These are phyloP conservation scores for Drosophila melanica DNA, from an alignment of 1,140 invertebrate species.

Conservation along the genomic window DNA sequence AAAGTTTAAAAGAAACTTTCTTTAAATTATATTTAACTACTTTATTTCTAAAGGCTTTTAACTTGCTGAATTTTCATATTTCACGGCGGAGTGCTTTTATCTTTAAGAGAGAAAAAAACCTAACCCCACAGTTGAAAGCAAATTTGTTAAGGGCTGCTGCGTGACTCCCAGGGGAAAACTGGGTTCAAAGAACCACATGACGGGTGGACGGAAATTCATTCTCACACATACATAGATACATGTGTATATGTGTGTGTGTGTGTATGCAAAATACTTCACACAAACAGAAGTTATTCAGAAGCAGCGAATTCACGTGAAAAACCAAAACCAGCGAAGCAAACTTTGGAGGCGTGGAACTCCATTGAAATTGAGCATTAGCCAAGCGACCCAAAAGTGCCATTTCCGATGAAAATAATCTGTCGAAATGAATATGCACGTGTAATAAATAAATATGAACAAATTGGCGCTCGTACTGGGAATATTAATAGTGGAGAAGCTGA, in stretches of 20 bases:
- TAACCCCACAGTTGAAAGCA: not conserved
- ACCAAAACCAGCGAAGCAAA: slow-evolving; percentile 25
- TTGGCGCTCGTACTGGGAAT: slow-evolving; percentile 1
- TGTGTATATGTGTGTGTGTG: not conserved
- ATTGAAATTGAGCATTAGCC: slow-evolving; percentile 41
- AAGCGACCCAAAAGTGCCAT: slow-evolving; percentile 62
- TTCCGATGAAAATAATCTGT: slow-evolving; percentile 57
- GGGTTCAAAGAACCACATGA: slow-evolving; percentile 18
- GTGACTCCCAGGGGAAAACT: not conserved
- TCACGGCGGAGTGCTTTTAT: too few species aligned
- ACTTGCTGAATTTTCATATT: too few species aligned
- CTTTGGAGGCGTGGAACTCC: slow-evolving; percentile 13
- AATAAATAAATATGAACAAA: too few species aligned
- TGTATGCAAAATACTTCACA: slow-evolving; percentile 38
- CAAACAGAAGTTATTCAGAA: slow-evolving; percentile 34
- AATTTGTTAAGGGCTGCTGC: not conserved
- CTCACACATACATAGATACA: too few species aligned
- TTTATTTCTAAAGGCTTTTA: too few species aligned
- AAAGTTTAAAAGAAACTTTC: too few species aligned
- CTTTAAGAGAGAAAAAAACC: too few species aligned
- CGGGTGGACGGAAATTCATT: slow-evolving; percentile 5
- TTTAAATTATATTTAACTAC: too few species aligned
- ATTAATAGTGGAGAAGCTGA: not conserved
- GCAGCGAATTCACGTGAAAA: slow-evolving; percentile 22
- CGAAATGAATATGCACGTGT: slow-evolving; percentile 27